Conservation (phyloP, 2,888 invertebrate species). For the Ophion obscuratus region DNA sequence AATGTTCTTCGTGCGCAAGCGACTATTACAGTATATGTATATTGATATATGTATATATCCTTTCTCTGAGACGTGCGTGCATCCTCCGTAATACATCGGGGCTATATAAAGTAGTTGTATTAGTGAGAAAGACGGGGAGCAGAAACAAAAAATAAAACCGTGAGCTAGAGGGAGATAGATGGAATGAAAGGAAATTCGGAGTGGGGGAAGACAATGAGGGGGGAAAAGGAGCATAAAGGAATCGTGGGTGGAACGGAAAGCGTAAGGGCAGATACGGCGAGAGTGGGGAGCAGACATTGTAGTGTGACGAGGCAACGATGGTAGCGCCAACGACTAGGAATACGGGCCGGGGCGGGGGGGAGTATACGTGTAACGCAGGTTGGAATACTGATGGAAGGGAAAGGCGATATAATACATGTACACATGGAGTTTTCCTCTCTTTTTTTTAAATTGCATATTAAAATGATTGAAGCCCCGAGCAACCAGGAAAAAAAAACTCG, state of each 20-base stretch:
- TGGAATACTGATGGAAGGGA: constrained; percentile 49
- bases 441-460: constrained; percentile 61
- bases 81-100: constrained; percentile 65
- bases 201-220: not conserved
- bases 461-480: constrained; percentile 66
- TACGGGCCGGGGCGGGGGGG: not conserved
- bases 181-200: constrained; percentile 49
- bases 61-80: constrained; percentile 65
- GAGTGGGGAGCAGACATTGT: constrained; percentile 16
- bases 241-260: constrained; percentile 58
- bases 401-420: constrained; percentile 61
- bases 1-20: constrained; percentile 67
- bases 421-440: constrained; percentile 55
- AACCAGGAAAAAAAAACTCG: constrained; percentile 66
- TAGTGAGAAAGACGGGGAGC: constrained; percentile 47
- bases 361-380: constrained; percentile 41
- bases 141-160: constrained; percentile 19
- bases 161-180: constrained; percentile 47
- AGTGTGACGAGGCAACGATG: constrained; percentile 38
- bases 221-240: constrained; percentile 40
- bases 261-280: constrained; percentile 56
- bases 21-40: constrained; percentile 58
- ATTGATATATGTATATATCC: constrained; percentile 54
- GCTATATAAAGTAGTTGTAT: constrained; percentile 52
- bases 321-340: constrained; percentile 30